Evolutionary conservation across 2,113 vertebrate species (phyloP).

Genomic region (Corythornis cristatus): DNA sequence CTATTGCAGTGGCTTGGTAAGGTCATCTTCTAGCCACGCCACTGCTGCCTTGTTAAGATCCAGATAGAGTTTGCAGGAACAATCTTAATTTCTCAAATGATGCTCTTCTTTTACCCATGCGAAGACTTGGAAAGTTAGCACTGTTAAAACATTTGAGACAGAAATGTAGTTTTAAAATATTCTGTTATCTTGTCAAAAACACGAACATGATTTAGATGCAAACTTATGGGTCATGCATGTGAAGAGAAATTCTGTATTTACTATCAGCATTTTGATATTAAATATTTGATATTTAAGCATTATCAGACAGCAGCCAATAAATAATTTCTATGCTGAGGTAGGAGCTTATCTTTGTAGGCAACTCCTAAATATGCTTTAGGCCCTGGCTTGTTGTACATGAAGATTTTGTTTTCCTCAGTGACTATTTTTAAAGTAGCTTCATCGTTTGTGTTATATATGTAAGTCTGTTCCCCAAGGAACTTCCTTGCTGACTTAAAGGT

Average conservation of each 20-base stretch:
- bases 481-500: background rate
- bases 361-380: background rate
- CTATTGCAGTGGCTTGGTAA: background rate
- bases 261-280: background rate
- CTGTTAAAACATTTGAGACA: background rate
- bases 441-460: background rate
- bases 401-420: background rate
- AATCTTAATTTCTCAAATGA: background rate
- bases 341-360: background rate
- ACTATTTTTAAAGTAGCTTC: slow-evolving; percentile 1
- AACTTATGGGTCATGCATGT: background rate
- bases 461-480: background rate
- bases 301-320: background rate
- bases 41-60: background rate
- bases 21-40: background rate
- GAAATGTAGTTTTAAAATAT: background rate
- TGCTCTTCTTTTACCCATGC: background rate
- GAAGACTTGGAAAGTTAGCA: background rate
- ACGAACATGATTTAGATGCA: background rate
- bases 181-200: background rate
- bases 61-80: background rate
- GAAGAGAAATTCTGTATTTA: background rate
- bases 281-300: background rate
- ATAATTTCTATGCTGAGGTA: background rate
- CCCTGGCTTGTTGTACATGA: background rate